Base-by-base conservation (phyloP, 2,113 vertebrate genomes). In the Oostethus manadensis region DNA sequence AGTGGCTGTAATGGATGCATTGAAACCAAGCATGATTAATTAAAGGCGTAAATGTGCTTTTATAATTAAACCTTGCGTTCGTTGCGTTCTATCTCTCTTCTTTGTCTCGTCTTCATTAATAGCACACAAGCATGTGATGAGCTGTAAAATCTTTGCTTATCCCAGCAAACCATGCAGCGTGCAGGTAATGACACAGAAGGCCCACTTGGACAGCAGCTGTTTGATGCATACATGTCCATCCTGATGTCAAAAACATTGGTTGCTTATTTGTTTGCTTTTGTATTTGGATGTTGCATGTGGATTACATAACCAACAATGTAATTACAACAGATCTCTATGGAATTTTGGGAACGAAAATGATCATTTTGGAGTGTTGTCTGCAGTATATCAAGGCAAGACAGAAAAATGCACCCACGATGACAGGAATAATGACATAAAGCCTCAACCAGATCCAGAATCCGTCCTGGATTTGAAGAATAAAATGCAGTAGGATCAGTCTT, bases 41-140 rank as follows among this genome's bases (percentile, higher is more conserved):
- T 79, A 85, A 60, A 85, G 76, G 23, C 67, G 21, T 13, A 60
- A 66, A 56, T 2, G 9, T 70, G 57, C 65, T 70, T 76, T 75
- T 67, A 56, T 84, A 82, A 84, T 80, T 60, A 75, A 66, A 66
- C 69, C 61, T 48, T 46, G 6, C 6, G 21, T 68, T 45, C 64
- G 54, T 65, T 56, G 55, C 10, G 4, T n/a, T 20, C 51, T 66
- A 70, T 49, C 74, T 56, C 60, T 63, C 54, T 66, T 23, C 50
- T 66, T 16, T 53, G 60, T 61, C 64, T 60, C 74, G 53, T 61
- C 70, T 68, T 82, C 51, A 51, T 55, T 75, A 77, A 82, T 78
- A 56, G 77, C 71, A 84, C 62, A 59, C 17, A 59, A 18, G 46
- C 60, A 17, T 15, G 56, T 66, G 66, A 66, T 73, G 42, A 71